Conservation (phyloP, 2,113 vertebrate genomes). For the Nothobranchius furzeri region DNA sequence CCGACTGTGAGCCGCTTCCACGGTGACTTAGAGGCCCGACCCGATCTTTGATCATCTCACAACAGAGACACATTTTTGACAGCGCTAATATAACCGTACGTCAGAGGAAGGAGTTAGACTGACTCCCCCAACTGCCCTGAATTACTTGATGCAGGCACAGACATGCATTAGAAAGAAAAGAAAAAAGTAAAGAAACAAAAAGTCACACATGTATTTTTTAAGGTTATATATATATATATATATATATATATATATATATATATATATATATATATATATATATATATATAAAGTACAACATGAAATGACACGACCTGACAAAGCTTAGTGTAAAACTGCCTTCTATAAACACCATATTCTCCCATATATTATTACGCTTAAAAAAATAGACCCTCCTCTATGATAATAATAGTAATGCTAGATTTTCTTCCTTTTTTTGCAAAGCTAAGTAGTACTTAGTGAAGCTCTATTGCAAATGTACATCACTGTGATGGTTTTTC, state of each 20-base stretch:
- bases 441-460: constrained; percentile 80
- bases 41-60: constrained; percentile 53
- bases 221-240: too few relatives aligned
- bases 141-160: constrained; percentile 78
- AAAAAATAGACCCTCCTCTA: constrained; percentile 84
- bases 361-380: constrained; percentile 84
- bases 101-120: constrained; percentile 51
- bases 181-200: constrained; percentile 70
- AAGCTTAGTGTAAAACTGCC: constrained; percentile 78
- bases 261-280: neutral
- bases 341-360: constrained; percentile 77
- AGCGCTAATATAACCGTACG: constrained; percentile 37
- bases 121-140: constrained; percentile 79
- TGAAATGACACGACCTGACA: constrained; percentile 70
- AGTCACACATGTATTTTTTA: constrained; percentile 78
- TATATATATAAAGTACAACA: constrained; percentile 67
- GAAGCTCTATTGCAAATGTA: constrained; percentile 80
- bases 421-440: constrained; percentile 68
- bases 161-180: constrained; percentile 79
- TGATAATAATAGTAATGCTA: constrained; percentile 80
- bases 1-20: constrained; percentile 38
- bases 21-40: constrained; percentile 34
- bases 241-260: too few relatives aligned
- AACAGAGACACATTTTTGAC: constrained; percentile 52
- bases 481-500: constrained; percentile 65